phyloP scores from a whole-genome alignment of 2,888 invertebrate species.

The Ichneumoninae sp. region DNA sequence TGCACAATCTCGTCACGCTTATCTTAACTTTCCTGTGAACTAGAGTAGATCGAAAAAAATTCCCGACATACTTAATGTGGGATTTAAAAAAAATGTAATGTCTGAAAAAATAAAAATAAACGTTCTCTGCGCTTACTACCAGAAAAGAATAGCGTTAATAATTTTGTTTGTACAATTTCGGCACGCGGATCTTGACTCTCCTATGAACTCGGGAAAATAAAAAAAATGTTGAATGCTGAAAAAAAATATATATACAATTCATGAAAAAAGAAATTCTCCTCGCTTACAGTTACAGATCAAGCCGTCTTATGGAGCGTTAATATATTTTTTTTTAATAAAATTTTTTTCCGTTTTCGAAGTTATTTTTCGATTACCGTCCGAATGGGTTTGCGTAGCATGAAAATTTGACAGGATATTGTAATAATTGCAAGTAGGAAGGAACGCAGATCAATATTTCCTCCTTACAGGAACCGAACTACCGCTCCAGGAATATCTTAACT shows the following conservation, averaged over 20 bases:
- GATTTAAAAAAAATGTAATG: too few relatives aligned
- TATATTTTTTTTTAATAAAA: not conserved
- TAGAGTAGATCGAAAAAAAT: not conserved
- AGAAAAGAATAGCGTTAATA: too few relatives aligned
- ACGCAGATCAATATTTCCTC: constrained; percentile 63
- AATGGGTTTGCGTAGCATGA: not conserved
- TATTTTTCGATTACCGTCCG: not conserved
- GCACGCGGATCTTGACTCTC: not conserved
- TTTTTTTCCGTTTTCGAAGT: not conserved
- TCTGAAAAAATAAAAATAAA: too few relatives aligned
- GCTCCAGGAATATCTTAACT: constrained; percentile 30
- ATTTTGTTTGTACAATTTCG: not conserved
- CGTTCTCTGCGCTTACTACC: too few relatives aligned
- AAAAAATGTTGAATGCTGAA: not conserved
- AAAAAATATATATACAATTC: too few relatives aligned
- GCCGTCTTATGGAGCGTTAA: too few relatives aligned
- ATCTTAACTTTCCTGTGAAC: not conserved
- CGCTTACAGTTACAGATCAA: not conserved
- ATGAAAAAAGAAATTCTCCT: not conserved
- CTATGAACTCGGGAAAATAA: not conserved
- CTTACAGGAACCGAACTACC: constrained; percentile 45
- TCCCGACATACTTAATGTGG: too few relatives aligned
- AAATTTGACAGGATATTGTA: constrained; percentile 54
- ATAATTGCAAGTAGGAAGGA: constrained; percentile 57
- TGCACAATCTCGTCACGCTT: not conserved